Conservation (phyloP, 1,140 invertebrate species). For the Lucilia sericata region DNA sequence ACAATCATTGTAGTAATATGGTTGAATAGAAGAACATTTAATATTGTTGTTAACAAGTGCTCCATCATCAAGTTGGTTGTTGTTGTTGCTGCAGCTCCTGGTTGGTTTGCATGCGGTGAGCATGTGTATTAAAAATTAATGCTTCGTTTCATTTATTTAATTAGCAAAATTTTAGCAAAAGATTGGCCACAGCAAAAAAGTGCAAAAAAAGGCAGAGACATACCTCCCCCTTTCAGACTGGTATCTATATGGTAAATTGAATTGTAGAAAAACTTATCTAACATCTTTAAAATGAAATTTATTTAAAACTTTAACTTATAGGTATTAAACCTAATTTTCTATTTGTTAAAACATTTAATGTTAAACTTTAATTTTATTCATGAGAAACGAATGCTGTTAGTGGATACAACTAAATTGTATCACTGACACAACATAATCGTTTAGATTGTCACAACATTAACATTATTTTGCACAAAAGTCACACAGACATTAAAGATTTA, state of each 20-base stretch:
- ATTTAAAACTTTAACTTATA: no score
- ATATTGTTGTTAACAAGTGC: constrained; percentile 17
- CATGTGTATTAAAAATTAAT: constrained; percentile 38
- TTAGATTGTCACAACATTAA: constrained; percentile 11
- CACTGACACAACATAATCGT: background rate
- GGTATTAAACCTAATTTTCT: no score
- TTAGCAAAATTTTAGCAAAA: constrained; percentile 30
- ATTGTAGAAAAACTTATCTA: no score
- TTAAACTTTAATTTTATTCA: constrained; percentile 14
- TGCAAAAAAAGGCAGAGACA: no score
- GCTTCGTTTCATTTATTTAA: constrained; percentile 42
- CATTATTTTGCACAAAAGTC: background rate
- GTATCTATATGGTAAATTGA: no score
- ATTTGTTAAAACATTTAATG: background rate
- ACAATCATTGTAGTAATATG: constrained; percentile 10
- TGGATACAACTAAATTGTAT: background rate
- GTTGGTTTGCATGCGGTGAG: background rate
- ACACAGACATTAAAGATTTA: constrained; percentile 3
- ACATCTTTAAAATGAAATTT: no score
- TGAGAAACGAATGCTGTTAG: background rate
- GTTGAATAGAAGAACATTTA: background rate
- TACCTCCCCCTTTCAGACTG: no score
- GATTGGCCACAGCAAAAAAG: background rate
- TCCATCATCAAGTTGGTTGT: constrained; percentile 1
- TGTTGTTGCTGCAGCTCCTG: background rate